A percentile compares a stretch with the other conserved stretches of the same genome.
Conservation (phyloP, 2,113 vertebrate species). For the Murina feae region DNA sequence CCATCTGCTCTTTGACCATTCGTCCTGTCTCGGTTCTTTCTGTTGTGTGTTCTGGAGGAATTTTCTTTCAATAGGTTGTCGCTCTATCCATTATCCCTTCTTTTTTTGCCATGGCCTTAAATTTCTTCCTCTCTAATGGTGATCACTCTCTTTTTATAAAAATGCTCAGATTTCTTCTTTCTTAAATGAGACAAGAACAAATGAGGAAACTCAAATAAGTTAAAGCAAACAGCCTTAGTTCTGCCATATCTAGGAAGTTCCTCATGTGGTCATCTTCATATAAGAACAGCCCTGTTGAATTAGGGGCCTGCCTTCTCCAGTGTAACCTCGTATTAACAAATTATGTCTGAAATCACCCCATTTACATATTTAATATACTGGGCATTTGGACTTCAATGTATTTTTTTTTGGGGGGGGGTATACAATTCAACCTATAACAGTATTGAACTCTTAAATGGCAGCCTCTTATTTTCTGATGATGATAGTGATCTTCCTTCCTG, state of each 20-base stretch:
- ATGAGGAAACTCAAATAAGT: background rate
- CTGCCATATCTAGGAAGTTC: background rate
- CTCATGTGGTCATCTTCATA: background rate
- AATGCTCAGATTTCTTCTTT: background rate
- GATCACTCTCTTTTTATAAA: background rate
- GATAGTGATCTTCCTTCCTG: background rate
- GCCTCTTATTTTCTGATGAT: background rate
- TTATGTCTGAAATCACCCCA: background rate
- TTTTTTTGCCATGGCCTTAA: background rate
- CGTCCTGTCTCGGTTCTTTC: accelerated
- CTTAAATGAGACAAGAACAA: background rate
- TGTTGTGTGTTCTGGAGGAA: background rate
- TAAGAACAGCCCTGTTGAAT: background rate
- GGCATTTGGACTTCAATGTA: background rate
- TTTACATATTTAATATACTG: background rate
- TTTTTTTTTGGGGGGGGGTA: accelerated
- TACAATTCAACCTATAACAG: accelerated
- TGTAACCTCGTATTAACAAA: background rate
- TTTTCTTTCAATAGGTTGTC: background rate
- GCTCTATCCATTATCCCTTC: background rate
- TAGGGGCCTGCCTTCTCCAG: background rate
- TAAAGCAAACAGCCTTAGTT: background rate
- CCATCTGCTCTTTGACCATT: background rate
- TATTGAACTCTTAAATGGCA: too few species aligned
- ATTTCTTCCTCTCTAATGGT: background rate